Base-by-base conservation (phyloP, 2,888 invertebrate species). In the Ophonus ardosiacus region DNA sequence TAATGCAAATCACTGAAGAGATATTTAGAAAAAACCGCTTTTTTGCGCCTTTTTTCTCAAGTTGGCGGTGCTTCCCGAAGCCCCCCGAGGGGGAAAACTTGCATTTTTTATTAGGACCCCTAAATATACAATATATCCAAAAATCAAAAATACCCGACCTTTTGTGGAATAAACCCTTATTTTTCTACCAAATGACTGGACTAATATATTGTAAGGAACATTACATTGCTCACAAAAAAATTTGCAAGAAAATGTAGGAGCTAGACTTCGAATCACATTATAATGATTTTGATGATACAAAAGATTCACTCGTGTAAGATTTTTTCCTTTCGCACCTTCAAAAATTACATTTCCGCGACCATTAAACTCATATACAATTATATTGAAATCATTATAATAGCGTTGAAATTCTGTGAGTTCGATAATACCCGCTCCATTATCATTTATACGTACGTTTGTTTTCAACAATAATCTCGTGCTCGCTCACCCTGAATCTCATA, bases 301-400 rank as follows among this genome's bases (percentile, higher is more conserved):
- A 31, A 65, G 65, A 5, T 38, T 65, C 15, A 65, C 4, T 65
- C 65, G 24, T 31, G 65, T 24, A 10, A 65, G 65, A 13, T 65
- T 65, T 65, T 65, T 8, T 31, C 65, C 65, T 13, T 31, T 31
- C n/a, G 38, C 65, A 65, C 65, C 65, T 31, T 65, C 65, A 65
- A 65, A 65, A 31, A 81, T 81, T 17, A 81, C 31, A 18, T 85
- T 85, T 38, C 87, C 59, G 21, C 24, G 21, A n/a, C 21, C n/a
- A 65, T 65, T 65, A 65, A 13, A 31, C 31, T 65, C 21, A 65
- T 65, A 65, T 31, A 65, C 65, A 65, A 17, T 6, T 13, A 65
- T 65, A 21, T 31, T 65, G 31, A 18, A 65, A n/a, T 65, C 18
- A 21, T 8, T 65, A 31, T 31, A 71, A 71, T 40, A 71, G 1